Conservation (phyloP, 2,888 invertebrate species). For the Synergus japonicus region DNA sequence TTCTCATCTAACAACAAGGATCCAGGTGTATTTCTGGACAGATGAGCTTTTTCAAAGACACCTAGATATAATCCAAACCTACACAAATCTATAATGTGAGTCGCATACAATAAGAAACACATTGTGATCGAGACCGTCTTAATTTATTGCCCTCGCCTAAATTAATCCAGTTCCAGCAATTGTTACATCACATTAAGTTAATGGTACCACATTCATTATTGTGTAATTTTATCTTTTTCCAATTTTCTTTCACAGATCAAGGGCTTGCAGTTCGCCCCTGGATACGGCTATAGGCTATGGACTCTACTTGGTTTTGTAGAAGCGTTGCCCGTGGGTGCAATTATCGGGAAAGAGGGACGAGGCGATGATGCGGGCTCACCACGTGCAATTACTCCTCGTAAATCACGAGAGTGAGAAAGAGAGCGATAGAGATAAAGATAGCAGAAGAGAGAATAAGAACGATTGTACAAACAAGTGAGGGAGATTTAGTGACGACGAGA, state of each 20-base stretch:
- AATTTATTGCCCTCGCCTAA: too few relatives aligned
- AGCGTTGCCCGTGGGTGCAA: constrained; percentile 55
- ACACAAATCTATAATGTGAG: too few relatives aligned
- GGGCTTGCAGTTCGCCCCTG: neutral
- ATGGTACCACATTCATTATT: neutral
- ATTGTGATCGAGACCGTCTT: too few relatives aligned
- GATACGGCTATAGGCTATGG: constrained; percentile 10
- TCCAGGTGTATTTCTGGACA: too few relatives aligned
- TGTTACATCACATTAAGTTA: neutral
- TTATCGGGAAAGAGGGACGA: constrained; percentile 53
- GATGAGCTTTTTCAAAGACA: too few relatives aligned
- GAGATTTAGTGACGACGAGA: constrained; percentile 10
- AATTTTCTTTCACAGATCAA: constrained; percentile 22
- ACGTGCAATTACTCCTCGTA: constrained; percentile 65
- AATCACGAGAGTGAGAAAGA: constrained; percentile 58
- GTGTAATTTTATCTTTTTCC: neutral
- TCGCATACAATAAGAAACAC: too few relatives aligned
- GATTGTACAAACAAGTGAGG: neutral
- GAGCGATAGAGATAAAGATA: neutral
- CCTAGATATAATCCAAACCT: too few relatives aligned
- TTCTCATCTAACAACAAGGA: too few relatives aligned
- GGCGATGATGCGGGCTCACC: constrained; percentile 60
- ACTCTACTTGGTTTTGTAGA: constrained; percentile 53
- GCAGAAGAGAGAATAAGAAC: constrained; percentile 45
- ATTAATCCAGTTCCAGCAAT: neutral